A percentile compares a stretch with the other conserved stretches of the same genome.
These are phyloP conservation scores for Triops cancriformis DNA, from an alignment of 1,140 invertebrate species.

Conservation along the genomic window DNA sequence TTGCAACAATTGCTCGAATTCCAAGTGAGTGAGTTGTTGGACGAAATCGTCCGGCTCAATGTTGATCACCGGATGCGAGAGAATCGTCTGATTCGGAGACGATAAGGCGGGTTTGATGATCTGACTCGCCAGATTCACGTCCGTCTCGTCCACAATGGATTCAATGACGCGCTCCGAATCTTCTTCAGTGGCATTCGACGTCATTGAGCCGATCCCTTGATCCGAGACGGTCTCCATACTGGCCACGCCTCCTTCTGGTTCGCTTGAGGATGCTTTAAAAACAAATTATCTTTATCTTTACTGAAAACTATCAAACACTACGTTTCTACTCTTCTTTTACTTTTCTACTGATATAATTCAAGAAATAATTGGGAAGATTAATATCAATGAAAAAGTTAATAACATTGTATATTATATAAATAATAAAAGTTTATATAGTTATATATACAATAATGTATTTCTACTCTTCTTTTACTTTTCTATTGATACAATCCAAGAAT, in stretches of 20 bases:
- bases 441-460: no score
- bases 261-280: not conserved
- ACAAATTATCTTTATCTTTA: no score
- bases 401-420: no score
- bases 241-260: not conserved
- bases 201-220: constrained; percentile 45
- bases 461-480: no score
- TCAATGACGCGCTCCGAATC: constrained; percentile 42
- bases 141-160: constrained; percentile 46
- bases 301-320: no score
- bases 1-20: constrained; percentile 6
- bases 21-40: constrained; percentile 15
- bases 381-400: no score
- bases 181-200: not conserved
- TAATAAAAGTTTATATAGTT: no score
- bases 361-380: no score
- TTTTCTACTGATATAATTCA: no score
- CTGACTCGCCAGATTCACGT: constrained; percentile 47
- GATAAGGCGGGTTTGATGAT: not conserved
- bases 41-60: constrained; percentile 21
- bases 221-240: constrained; percentile 29
- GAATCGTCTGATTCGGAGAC: not conserved
- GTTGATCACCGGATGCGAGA: not conserved
- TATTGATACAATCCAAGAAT: no score
- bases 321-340: no score